phyloP scores from a whole-genome alignment of 1,140 invertebrate species.

The Cotesia vestalis region DNA sequence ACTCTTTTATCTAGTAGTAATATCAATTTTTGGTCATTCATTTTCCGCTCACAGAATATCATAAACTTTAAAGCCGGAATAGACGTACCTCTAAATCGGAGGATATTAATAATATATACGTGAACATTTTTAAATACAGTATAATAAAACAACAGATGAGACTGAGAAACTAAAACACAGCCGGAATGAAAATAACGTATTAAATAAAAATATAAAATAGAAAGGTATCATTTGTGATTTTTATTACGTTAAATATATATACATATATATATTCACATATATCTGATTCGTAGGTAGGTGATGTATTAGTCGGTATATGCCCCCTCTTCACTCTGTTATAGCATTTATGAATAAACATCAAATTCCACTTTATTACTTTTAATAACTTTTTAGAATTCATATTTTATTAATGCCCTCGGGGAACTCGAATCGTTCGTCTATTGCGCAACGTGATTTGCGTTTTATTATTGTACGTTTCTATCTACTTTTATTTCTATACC shows the following conservation, averaged over 20 bases:
- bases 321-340: constrained; percentile 8
- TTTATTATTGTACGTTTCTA: constrained; percentile 56
- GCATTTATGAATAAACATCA: constrained; percentile 59
- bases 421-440: constrained; percentile 39
- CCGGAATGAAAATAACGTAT: no score
- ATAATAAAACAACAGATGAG: no score
- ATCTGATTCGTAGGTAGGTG: constrained; percentile 32
- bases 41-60: no score
- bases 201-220: no score
- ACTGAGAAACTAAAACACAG: no score
- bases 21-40: no score
- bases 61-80: no score
- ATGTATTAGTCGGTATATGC: constrained; percentile 27
- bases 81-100: no score
- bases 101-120: constrained; percentile 3
- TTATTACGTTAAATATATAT: no score
- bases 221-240: not conserved
- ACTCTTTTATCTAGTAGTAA: no score
- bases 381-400: constrained; percentile 63
- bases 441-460: constrained; percentile 64
- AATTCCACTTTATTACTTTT: constrained; percentile 59
- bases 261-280: constrained; percentile 32
- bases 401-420: constrained; percentile 58
- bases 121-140: constrained; percentile 20
- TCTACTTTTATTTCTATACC: constrained; percentile 43